Percentiles rank a stretch among this genome's conserved stretches.
These are phyloP conservation scores for Hippocampus mohnikei DNA, from an alignment of 2,113 vertebrate genomes.

Conservation along the genomic window DNA sequence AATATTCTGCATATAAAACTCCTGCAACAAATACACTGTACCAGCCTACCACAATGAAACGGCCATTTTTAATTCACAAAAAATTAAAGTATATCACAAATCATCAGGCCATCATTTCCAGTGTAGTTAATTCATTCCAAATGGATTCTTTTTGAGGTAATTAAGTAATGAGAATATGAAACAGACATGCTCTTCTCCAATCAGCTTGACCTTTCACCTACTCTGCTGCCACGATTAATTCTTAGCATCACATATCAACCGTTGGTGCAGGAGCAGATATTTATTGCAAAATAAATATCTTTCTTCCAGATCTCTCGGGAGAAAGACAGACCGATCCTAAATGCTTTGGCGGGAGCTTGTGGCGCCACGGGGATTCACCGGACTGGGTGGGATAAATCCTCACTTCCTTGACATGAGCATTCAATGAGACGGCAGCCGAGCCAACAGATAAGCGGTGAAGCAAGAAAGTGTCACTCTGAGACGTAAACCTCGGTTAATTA, in stretches of 20 bases:
- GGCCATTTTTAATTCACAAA: neutral
- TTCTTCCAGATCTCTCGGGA: conserved; percentile 20
- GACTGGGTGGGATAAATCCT: conserved; percentile 72
- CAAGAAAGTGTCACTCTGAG: conserved; percentile 44
- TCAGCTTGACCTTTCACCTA: conserved; percentile 22
- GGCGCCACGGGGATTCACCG: conserved; percentile 56
- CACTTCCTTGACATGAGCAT: conserved; percentile 48
- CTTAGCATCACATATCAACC: conserved; percentile 21
- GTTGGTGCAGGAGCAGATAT: conserved; percentile 24
- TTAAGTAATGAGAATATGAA: conserved; percentile 3
- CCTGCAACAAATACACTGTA: too few species aligned
- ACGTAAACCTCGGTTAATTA: conserved; percentile 60
- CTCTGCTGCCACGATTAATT: conserved; percentile 21
- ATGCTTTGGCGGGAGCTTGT: conserved; percentile 52
- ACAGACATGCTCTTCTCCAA: conserved; percentile 17
- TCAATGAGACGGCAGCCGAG: conserved; percentile 60
- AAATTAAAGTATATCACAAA: neutral
- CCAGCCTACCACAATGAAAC: neutral
- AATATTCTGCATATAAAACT: neutral
- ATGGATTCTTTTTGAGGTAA: neutral
- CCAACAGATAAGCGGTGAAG: conserved; percentile 55
- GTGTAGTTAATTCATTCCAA: neutral
- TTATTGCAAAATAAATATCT: conserved; percentile 35
- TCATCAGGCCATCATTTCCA: neutral
- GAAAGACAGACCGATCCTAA: conserved; percentile 50